A percentile compares a stretch with the other conserved stretches of the same genome.
Conservation (phyloP, 2,113 vertebrate species). For the Clinocottus analis region DNA sequence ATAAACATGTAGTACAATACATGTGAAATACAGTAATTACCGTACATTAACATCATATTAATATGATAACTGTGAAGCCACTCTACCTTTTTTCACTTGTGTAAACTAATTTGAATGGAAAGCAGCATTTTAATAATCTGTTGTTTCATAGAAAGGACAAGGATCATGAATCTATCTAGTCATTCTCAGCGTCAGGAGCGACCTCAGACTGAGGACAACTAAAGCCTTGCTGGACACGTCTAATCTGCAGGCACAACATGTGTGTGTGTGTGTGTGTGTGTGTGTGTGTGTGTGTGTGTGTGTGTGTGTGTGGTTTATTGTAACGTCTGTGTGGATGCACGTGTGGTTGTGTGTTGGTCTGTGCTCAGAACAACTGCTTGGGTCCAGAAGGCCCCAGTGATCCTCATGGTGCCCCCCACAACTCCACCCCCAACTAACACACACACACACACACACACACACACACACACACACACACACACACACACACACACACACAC, state of each 20-base stretch:
- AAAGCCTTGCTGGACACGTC: not conserved
- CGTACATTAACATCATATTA: not conserved
- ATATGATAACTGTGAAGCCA: not conserved
- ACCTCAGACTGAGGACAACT: constrained; percentile 43
- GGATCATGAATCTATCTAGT: not conserved
- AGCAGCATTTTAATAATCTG: not conserved
- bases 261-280: not conserved
- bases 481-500: too few species aligned
- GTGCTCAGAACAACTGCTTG: constrained; percentile 56
- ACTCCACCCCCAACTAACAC: constrained; percentile 22
- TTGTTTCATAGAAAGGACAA: constrained; percentile 5
- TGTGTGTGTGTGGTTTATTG: constrained; percentile 9
- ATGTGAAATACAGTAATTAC: not conserved
- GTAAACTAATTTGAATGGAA: not conserved
- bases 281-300: not conserved
- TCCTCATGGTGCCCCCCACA: constrained; percentile 53
- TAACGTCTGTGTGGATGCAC: constrained; percentile 9
- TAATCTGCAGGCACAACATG: constrained; percentile 12
- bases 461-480: too few species aligned
- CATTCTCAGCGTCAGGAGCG: constrained; percentile 1
- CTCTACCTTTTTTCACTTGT: not conserved
- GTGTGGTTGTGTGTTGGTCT: constrained; percentile 12
- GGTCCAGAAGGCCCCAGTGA: constrained; percentile 75
- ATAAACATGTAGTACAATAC: not conserved
- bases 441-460: not conserved